Evolutionary conservation across 2,113 vertebrate species (phyloP).

Genomic region (Boleophthalmus pectinirostris): DNA sequence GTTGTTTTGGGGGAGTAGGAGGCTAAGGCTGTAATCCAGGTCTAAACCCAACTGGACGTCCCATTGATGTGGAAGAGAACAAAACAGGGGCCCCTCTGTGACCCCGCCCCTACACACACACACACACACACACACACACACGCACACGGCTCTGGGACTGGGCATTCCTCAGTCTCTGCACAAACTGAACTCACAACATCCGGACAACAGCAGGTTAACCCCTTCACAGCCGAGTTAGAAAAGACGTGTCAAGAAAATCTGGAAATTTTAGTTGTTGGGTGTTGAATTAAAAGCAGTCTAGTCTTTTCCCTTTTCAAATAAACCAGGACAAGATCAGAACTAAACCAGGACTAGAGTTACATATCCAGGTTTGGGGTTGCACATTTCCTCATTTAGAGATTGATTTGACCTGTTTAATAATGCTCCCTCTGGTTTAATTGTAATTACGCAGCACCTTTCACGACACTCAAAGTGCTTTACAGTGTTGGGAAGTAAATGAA

Average conservation of each 20-base stretch:
- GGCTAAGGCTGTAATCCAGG: slow-evolving; percentile 80
- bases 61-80: slow-evolving; percentile 81
- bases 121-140: slow-evolving; percentile 60
- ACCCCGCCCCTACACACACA: slow-evolving; percentile 78
- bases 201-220: slow-evolving; percentile 6
- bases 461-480: too few species aligned
- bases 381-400: background rate
- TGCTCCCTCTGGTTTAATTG: too few species aligned
- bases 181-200: slow-evolving; percentile 28
- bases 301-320: background rate
- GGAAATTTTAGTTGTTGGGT: background rate
- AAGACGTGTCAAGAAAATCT: background rate
- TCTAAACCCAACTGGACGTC: slow-evolving; percentile 78
- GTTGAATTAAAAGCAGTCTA: background rate
- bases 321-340: too few species aligned
- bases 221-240: background rate
- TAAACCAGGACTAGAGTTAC: too few species aligned
- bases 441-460: too few species aligned
- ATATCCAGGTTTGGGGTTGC: too few species aligned
- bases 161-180: slow-evolving; percentile 67
- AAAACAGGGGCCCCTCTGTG: slow-evolving; percentile 90
- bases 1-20: slow-evolving; percentile 78
- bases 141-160: slow-evolving; percentile 35
- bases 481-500: too few species aligned
- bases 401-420: background rate